Base-by-base conservation (phyloP, 2,888 invertebrate species). In the Pollenia labialis region DNA sequence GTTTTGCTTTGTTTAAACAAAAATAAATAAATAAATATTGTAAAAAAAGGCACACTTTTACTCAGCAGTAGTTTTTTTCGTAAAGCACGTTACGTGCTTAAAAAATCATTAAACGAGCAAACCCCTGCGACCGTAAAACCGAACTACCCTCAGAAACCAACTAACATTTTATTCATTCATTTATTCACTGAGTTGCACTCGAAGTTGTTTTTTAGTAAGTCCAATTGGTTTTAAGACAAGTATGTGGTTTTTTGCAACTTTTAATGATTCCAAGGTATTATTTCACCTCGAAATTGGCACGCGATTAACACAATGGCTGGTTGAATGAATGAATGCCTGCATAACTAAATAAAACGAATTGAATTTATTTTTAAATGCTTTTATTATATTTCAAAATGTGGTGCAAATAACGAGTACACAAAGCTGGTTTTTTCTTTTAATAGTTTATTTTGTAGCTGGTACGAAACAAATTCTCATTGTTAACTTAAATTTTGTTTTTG, bases 221-320 rank as follows among this genome's bases (percentile, higher is more conserved):
- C 16, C 4, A 9, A 54, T 54, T 18, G 9, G n/a, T 54, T 9
- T 18, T 2, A n/a, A 54, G 8, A 10, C 16, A 18, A 32, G 14
- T 11, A 14, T 14, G 0, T 62, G 16, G 1, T 16, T n/a, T 18
- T 14, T 23, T 14, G 40, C 18, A 4, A 32, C 7, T 46, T 23
- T 44, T 18, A 42, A 54, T 6, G 54, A 80, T 80, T 80, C 60
- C 69, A 85, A 85, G 75, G 75, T 64, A 80, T n/a, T 52, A 16
- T 58, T 80, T 71, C 23, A 81, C 52, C 60, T 66, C 69, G 23
- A 56, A 64, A n/a, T 71, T 56, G 54, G 80, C 86, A 83, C 80
- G 76, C 86, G 72, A 83, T 76, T 80, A 72, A 60, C 44, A 62
- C 72, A 9, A 60, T 23, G n/a, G 23, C 4, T 50, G 44, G 2